These are phyloP conservation scores for Euura saliciscinereae DNA, from an alignment of 1,140 invertebrate species.

Conservation along the genomic window DNA sequence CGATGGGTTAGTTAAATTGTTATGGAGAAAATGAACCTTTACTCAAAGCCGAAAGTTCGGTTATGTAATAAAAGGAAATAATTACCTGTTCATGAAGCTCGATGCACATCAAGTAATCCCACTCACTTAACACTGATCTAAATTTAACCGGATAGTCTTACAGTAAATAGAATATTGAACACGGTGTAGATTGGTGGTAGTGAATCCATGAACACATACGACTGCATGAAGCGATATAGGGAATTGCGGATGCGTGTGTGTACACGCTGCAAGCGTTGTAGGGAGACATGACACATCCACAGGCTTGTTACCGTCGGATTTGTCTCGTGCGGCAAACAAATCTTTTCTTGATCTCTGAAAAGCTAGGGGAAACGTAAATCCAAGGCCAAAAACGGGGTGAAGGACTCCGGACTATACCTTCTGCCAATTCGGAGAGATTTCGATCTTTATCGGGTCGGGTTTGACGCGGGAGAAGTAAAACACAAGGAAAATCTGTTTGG, in stretches of 20 bases:
- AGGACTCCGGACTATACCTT: no score
- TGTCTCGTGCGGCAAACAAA: background rate
- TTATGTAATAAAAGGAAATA: no score
- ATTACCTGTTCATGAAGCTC: background rate
- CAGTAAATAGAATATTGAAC: background rate
- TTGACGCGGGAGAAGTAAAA: no score
- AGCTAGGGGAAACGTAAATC: background rate
- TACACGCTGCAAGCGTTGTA: background rate
- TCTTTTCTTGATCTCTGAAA: constrained; percentile 1
- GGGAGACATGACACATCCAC: background rate
- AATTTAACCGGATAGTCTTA: background rate
- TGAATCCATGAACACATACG: background rate
- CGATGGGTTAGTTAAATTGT: no score
- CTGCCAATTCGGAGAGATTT: no score
- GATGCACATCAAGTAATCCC: background rate
- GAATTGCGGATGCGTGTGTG: background rate
- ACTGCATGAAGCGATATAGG: background rate
- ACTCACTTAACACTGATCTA: background rate
- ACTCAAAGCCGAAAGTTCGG: no score
- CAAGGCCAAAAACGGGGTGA: background rate
- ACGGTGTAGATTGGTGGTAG: background rate
- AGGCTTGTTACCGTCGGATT: constrained; percentile 1
- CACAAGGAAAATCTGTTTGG: no score
- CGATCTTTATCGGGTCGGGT: no score
- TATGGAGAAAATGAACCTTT: no score